A percentile compares a stretch with the other conserved stretches of the same genome.
phyloP scores from a whole-genome alignment of 2,113 vertebrate genomes.

The Orycteropus afer region DNA sequence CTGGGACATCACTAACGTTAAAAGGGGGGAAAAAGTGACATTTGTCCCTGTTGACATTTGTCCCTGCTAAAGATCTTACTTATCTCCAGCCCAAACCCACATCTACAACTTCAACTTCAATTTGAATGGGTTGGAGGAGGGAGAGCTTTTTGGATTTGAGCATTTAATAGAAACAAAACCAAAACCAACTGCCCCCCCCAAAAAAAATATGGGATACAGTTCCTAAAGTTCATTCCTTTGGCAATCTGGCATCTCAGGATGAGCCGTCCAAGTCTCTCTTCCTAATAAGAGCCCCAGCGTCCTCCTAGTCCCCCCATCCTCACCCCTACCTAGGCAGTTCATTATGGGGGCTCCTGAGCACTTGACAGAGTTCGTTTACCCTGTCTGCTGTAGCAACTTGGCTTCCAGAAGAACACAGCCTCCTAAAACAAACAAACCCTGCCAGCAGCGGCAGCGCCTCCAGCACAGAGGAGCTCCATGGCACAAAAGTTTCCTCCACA shows the following conservation, averaged over 20 bases:
- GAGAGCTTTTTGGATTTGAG: neutral
- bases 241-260: slow-evolving; percentile 51
- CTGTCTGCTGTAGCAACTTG: slow-evolving; percentile 47
- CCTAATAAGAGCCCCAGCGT: neutral
- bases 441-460: slow-evolving; percentile 36
- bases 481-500: slow-evolving; percentile 76
- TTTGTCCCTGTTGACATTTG: slow-evolving; percentile 18
- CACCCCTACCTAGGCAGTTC: neutral
- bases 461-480: slow-evolving; percentile 67
- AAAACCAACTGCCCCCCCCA: no score
- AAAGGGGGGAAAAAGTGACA: neutral
- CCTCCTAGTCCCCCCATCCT: neutral
- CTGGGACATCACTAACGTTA: neutral
- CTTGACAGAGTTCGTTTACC: neutral
- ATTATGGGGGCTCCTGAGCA: neutral
- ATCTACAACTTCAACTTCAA: neutral
- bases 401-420: slow-evolving; percentile 71
- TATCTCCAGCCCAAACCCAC: neutral
- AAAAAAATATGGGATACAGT: neutral
- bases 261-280: slow-evolving; percentile 12
- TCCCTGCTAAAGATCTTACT: slow-evolving; percentile 9
- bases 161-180: slow-evolving; percentile 35
- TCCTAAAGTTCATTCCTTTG: slow-evolving; percentile 18
- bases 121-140: neutral
- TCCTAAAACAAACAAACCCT: slow-evolving; percentile 75